A percentile compares a stretch with the other conserved stretches of the same genome.
These are phyloP conservation scores for Contarinia nasturtii DNA, from an alignment of 1,140 invertebrate species.

Conservation along the genomic window DNA sequence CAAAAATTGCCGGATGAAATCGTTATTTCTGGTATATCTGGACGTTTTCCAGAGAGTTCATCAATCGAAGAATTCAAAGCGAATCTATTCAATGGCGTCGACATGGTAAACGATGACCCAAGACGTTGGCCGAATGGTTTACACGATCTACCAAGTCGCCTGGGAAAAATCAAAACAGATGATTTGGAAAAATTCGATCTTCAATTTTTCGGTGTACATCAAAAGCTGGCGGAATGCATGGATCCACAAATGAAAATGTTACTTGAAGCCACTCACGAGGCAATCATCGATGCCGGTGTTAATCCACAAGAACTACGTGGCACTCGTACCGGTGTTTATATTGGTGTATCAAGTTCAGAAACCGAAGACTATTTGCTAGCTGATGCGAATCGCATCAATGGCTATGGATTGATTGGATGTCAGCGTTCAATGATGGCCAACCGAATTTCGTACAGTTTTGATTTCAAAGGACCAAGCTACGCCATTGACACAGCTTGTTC, in stretches of 20 bases:
- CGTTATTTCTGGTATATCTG: constrained; percentile 76
- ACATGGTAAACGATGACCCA: constrained; percentile 75
- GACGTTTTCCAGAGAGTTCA: constrained; percentile 71
- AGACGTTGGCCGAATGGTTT: constrained; percentile 57
- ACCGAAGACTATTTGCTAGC: constrained; percentile 61
- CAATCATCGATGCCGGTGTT: constrained; percentile 76
- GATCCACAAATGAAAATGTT: constrained; percentile 85
- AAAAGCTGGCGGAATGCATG: constrained; percentile 87
- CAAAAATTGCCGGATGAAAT: constrained; percentile 66
- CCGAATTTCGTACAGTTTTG: constrained; percentile 72
- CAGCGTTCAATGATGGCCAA: constrained; percentile 91
- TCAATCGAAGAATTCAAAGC: constrained; percentile 77
- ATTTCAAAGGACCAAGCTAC: constrained; percentile 83
- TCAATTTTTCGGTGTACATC: constrained; percentile 80
- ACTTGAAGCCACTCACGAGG: too few species aligned
- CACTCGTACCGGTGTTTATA: too few species aligned
- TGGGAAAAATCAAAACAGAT: constrained; percentile 82
- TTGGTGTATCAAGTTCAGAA: constrained; percentile 73
- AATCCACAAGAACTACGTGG: constrained; percentile 63
- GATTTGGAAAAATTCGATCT: constrained; percentile 75
- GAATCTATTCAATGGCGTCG: constrained; percentile 64
- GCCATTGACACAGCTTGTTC: constrained; percentile 91
- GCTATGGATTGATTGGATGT: constrained; percentile 85
- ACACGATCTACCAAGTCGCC: constrained; percentile 63
- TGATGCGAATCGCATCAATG: constrained; percentile 59